Conservation (phyloP, 2,797 vertebrate species). For the Melanotaenia nigrans region DNA sequence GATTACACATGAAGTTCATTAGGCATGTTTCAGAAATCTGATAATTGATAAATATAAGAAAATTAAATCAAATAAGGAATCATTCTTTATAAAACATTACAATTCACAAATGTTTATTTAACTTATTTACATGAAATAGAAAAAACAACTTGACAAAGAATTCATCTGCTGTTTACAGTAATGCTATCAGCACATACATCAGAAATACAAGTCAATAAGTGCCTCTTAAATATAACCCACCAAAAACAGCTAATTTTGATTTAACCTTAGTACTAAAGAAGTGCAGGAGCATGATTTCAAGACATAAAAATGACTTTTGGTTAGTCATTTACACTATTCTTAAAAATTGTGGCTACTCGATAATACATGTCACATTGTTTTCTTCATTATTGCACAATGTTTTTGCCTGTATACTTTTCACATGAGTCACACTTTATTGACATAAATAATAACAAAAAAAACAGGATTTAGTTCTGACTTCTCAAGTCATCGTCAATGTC, state of each 20-base stretch:
- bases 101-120: conserved; percentile 64
- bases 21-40: no score
- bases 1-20: no score
- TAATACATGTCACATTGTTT: conserved; percentile 17
- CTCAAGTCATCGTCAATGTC: conserved; percentile 57
- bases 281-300: conserved; percentile 21
- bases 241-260: conserved; percentile 15
- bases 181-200: conserved; percentile 26
- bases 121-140: conserved; percentile 43
- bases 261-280: conserved; percentile 25
- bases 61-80: neutral
- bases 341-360: conserved; percentile 18
- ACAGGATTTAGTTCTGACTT: conserved; percentile 53
- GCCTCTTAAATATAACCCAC: conserved; percentile 36
- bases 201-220: conserved; percentile 44
- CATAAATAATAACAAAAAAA: conserved; percentile 24
- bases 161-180: conserved; percentile 20
- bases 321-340: neutral
- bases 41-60: neutral
- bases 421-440: conserved; percentile 11
- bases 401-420: neutral
- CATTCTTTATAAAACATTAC: conserved; percentile 6
- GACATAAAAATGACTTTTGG: conserved; percentile 3
- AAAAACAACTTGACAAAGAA: conserved; percentile 34
- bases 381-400: conserved; percentile 31